Evolutionary conservation across 37 sponge, comb jelly and placozoan genomes (phyloP), one percentile per base, ranked within the genome.

Genomic region (Petrosia ficiformis): DNA sequence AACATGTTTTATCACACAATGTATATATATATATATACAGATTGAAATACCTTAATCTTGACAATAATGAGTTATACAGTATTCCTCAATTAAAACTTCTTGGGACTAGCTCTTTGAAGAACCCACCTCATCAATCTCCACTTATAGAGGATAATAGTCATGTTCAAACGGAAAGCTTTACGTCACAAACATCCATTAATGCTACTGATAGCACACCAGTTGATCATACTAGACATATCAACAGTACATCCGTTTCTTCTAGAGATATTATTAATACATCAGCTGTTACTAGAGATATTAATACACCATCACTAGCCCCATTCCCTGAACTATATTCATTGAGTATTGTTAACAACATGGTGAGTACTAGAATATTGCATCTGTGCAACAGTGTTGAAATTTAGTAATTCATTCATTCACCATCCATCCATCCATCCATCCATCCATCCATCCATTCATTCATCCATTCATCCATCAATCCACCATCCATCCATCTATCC

Each of bases 71-170:
- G 71, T 43, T 95, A n/a, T 90, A 79, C 60, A 34, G 58, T 11
- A 77, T 95, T 32, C 95, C 95, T 14, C 84, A 82, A 5, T 83
- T 95, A 37, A 84, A 81, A 44, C 86, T 95, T 37, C 64, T 95
- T 37, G 82, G 83, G 3, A 72, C 82, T 1, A 72, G 73, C 48
- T 70, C 52, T 30, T 42, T 86, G 30, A 72, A 71, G 36, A n/a
- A 14, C 22, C 16, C 82, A 4, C 11, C 66, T 1, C 35, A 6
- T 22, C 24, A 3, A 2, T 42, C 25, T 25, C 38, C 14, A 11
- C 19, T 14, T 10, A 2, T 14, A 2, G 39, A 56, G 33, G 29
- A 26, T 1, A n/a, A 30, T 16, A 1, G 34, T 24, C 8, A 2
- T 14, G 38, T 43, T 75, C 38, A 59, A 29, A 29, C 64, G 36